A percentile compares a stretch with the other conserved stretches of the same genome.
phyloP scores from a whole-genome alignment of 2,797 vertebrate species.

The Gouania willdenowi region DNA sequence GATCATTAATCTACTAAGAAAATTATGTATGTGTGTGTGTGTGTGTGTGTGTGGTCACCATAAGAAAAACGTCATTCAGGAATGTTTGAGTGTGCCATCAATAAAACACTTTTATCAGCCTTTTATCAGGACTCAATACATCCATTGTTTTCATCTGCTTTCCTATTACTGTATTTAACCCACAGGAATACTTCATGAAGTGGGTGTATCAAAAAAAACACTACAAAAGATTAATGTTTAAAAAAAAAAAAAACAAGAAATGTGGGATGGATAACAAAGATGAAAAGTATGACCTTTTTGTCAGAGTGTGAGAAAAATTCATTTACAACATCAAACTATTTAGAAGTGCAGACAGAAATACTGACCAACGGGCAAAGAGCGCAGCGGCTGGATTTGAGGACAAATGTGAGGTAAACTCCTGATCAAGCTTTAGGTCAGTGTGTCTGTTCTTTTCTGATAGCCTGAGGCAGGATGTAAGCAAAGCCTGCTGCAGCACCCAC shows the following conservation, averaged over 20 bases:
- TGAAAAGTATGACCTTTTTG: constrained; percentile 7
- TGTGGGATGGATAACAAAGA: constrained; percentile 8
- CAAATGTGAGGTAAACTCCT: constrained; percentile 36
- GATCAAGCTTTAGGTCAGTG: constrained; percentile 51
- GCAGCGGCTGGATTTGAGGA: constrained; percentile 14
- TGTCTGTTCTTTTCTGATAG: constrained; percentile 62
- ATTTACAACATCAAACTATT: constrained; percentile 7
- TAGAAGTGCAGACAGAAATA: constrained; percentile 1
- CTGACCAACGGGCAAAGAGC: neutral
- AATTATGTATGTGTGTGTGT: too few species aligned
- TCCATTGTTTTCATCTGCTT: constrained; percentile 26
- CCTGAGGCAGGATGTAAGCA: constrained; percentile 66
- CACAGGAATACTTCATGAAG: constrained; percentile 37
- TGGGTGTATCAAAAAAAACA: constrained; percentile 35
- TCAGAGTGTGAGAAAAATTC: constrained; percentile 2
- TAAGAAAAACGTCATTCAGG: too few species aligned
- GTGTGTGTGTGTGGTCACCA: too few species aligned
- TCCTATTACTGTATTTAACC: constrained; percentile 18
- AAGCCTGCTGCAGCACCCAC: constrained; percentile 62
- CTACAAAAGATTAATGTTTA: constrained; percentile 10
- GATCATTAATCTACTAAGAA: too few species aligned
- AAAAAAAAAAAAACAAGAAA: constrained; percentile 4
- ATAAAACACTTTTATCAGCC: too few species aligned
- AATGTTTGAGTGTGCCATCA: too few species aligned
- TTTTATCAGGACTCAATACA: too few species aligned